Conservation (phyloP, 2,113 vertebrate genomes). For the Pseudolaguvia tuberculata region DNA sequence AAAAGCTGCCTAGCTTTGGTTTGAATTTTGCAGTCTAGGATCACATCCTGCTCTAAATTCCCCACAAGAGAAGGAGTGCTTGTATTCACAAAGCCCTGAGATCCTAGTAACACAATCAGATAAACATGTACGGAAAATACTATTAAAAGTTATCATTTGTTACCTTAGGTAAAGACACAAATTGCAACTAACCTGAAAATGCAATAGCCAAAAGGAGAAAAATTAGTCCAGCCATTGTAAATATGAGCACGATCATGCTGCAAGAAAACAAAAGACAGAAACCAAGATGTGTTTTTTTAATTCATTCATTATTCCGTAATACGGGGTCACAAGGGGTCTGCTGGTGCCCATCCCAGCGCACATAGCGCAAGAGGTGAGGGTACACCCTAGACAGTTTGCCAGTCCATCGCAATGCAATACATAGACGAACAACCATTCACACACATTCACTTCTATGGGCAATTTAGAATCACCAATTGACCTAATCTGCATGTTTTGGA, state of each 20-base stretch:
- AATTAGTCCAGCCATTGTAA: conserved; percentile 48
- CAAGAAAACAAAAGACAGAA: background rate
- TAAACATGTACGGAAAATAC: background rate
- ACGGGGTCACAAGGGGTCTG: no score
- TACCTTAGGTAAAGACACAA: background rate
- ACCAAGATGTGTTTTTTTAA: background rate
- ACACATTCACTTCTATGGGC: no score
- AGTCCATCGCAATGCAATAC: no score
- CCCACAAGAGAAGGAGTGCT: conserved; percentile 37
- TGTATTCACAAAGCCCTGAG: conserved; percentile 38
- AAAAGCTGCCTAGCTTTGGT: background rate
- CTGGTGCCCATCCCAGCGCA: no score
- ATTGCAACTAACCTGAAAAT: conserved; percentile 48
- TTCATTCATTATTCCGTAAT: no score
- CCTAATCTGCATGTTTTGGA: no score
- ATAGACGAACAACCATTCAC: no score
- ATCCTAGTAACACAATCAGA: conserved; percentile 14
- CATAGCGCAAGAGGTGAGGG: no score
- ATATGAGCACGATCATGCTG: conserved; percentile 56
- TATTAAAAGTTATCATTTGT: background rate
- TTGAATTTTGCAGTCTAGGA: conserved; percentile 47
- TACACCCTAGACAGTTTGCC: no score
- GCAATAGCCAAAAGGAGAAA: conserved; percentile 51
- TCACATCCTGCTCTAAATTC: conserved; percentile 42
- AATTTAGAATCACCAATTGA: no score